Evolutionary conservation across 1,140 invertebrate species (phyloP), one percentile per base, ranked within the genome.

Genomic region (Cydia fagiglandana): DNA sequence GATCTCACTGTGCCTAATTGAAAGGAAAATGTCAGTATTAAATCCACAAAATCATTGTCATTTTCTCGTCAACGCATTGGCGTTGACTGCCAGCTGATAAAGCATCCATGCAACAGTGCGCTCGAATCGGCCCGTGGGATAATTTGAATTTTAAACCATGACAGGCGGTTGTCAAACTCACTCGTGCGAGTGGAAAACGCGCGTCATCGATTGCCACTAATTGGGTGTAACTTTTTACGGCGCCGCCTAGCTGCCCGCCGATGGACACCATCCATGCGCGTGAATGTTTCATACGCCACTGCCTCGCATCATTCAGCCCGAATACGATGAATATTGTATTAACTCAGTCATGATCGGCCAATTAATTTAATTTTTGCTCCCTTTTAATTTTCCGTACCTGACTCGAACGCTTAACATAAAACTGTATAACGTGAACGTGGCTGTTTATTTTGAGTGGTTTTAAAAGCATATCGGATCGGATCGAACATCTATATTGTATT

Each of bases 201-300:
- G 80, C 84, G 85, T 88, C 87, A 88, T 88, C 84, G 86, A 81
- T 87, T 85, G 83, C 77, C 82, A 77, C 75, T 90, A 90, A 90
- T 90, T 88, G 88, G 84, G 86, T 80, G 84, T 88, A 87, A 87
- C 88, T 86, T 87, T 88, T 88, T 86, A 87, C 78, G 73, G 77
- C 64, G 80, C 77, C 77, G 38, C 78, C 74, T 78, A 79, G 15
- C 76, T 77, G 64, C 64, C 75, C 77, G 73, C 68, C 76, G 76
- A 74, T 61, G 75, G 74, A 64, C 75, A 73, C 73, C 76, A 78
- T 64, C 45, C 77, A 76, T 66, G 50, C 73, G 78, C 77, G 80
- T 77, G 77, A 76, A 74, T 80, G 79, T 82, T 83, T 78, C 70
- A 82, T 80, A 82, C 79, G 75, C 80, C 80, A 80, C 70, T 82